Evolutionary conservation across 2,113 vertebrate genomes (phyloP).

Genomic region (Brienomyrus brachyistius): DNA sequence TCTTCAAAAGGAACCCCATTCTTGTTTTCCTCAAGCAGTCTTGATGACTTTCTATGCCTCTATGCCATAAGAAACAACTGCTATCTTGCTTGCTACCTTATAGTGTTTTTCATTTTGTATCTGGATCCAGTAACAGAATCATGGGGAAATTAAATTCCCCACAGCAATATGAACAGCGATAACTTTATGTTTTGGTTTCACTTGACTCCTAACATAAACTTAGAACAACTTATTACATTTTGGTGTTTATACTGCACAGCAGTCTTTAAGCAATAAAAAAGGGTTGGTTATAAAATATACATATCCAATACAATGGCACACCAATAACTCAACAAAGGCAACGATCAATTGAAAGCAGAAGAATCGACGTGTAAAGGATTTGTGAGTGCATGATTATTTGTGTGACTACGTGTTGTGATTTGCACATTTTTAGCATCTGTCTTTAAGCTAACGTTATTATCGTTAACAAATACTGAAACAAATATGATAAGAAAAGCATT

Average conservation of each 20-base stretch:
- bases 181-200: no score
- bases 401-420: neutral
- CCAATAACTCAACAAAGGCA: neutral
- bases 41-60: neutral
- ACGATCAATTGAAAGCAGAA: neutral
- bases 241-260: neutral
- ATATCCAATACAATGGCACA: neutral
- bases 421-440: neutral
- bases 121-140: neutral
- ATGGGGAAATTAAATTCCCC: neutral
- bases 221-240: neutral
- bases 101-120: neutral
- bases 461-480: no score
- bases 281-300: neutral
- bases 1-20: neutral
- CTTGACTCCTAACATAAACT: no score
- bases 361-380: neutral
- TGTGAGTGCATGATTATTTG: neutral
- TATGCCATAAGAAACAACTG: neutral
- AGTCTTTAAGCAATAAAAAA: neutral
- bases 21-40: neutral
- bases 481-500: no score
- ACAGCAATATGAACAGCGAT: no score
- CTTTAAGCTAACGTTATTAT: no score
- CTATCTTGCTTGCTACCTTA: neutral